Conservation (phyloP, 2,888 invertebrate genomes). For the Spisula solida region DNA sequence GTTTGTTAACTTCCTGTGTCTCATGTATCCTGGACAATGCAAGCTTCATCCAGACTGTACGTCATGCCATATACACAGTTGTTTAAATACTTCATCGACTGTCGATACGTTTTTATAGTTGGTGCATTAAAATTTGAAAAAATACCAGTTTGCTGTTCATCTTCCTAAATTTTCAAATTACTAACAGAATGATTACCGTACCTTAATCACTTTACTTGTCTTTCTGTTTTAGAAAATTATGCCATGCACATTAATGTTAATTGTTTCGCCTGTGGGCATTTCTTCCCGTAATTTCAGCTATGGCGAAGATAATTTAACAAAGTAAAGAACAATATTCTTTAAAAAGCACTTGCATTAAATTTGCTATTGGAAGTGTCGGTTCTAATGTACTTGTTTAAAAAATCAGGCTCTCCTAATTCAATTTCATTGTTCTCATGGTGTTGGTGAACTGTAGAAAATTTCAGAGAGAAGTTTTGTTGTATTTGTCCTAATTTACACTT, state of each 20-base stretch:
- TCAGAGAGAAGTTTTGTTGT: too few relatives aligned
- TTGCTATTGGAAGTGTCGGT: not conserved
- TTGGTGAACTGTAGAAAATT: too few relatives aligned
- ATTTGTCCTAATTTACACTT: too few relatives aligned
- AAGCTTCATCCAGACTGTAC: too few relatives aligned
- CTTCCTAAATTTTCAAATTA: too few relatives aligned
- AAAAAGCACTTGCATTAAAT: constrained; percentile 6
- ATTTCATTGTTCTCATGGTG: not conserved
- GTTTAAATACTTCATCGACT: too few relatives aligned
- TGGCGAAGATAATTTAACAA: not conserved
- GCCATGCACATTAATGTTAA: constrained; percentile 15
- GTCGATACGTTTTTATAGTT: too few relatives aligned
- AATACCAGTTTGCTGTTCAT: too few relatives aligned
- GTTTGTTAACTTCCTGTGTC: too few relatives aligned
- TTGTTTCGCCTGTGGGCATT: constrained; percentile 17
- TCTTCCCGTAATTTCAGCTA: not conserved
- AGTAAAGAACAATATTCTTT: constrained; percentile 17
- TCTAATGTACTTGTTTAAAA: not conserved
- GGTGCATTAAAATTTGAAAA: too few relatives aligned
- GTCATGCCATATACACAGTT: too few relatives aligned
- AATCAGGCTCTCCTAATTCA: not conserved
- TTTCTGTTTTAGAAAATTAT: not conserved
- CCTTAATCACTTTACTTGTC: not conserved
- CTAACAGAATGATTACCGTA: not conserved
- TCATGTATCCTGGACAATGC: too few relatives aligned